Evolutionary conservation across 1,140 invertebrate species (phyloP).

Genomic region (Heliconius himera): DNA sequence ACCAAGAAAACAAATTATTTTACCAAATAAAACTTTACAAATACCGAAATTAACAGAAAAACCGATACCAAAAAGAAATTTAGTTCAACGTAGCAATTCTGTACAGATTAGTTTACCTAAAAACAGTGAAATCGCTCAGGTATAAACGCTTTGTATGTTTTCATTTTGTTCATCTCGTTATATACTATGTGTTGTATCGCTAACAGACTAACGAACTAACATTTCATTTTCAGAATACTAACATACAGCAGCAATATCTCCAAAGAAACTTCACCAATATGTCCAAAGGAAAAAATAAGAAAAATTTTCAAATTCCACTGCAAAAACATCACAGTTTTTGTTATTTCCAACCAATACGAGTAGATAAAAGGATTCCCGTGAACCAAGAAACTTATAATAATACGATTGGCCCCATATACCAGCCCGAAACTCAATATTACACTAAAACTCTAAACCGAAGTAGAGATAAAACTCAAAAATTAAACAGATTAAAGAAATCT

Average conservation of each 20-base stretch:
- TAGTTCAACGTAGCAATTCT: constrained; percentile 70
- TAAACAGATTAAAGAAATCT: constrained; percentile 76
- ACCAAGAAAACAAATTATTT: constrained; percentile 63
- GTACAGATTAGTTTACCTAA: constrained; percentile 65
- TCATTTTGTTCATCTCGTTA: constrained; percentile 49
- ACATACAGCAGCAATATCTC: constrained; percentile 80
- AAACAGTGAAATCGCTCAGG: constrained; percentile 66
- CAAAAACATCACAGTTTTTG: constrained; percentile 87
- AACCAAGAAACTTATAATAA: constrained; percentile 77
- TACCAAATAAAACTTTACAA: constrained; percentile 71
- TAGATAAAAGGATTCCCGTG: constrained; percentile 72
- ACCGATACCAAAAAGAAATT: constrained; percentile 71
- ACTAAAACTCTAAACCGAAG: constrained; percentile 79
- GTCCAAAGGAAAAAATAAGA: constrained; percentile 80
- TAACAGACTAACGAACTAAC: constrained; percentile 62
- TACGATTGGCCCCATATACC: constrained; percentile 75
- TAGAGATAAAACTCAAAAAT: constrained; percentile 72
- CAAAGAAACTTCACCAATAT: constrained; percentile 78
- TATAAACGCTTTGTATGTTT: constrained; percentile 70
- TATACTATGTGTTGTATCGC: constrained; percentile 42
- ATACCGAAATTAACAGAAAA: constrained; percentile 76
- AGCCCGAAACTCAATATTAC: constrained; percentile 72
- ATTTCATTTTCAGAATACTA: constrained; percentile 80
- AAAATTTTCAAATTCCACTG: constrained; percentile 84
- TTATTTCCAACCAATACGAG: constrained; percentile 84